Percentiles rank a stretch among this genome's conserved stretches.
Evolutionary conservation across 37 sponge, comb jelly and placozoan species (phyloP).

Genomic region (Eunapius fragilis): DNA sequence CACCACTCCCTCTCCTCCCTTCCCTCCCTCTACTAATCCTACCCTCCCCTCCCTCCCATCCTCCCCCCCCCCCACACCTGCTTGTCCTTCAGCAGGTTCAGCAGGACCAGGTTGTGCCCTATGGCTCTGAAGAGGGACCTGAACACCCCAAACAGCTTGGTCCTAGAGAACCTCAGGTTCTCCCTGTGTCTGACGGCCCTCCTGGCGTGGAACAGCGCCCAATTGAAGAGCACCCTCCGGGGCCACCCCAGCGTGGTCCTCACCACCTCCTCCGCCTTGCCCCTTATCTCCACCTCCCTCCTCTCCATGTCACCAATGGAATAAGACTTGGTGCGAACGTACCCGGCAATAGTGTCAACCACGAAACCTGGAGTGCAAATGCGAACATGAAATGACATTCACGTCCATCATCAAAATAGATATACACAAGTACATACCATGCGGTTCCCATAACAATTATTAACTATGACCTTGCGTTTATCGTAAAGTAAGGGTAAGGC

Average conservation of each 20-base stretch:
- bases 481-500: too few relatives aligned
- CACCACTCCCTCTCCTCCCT: neutral
- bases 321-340: slow-evolving; percentile 74
- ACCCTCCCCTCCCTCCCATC: neutral
- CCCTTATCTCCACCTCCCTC: slow-evolving; percentile 63
- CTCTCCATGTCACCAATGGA: slow-evolving; percentile 76
- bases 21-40: neutral
- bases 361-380: slow-evolving; percentile 58
- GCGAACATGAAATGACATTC: too few relatives aligned
- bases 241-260: slow-evolving; percentile 15
- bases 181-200: slow-evolving; percentile 83
- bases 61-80: slow-evolving; percentile 36
- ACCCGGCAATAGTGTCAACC: slow-evolving; percentile 73
- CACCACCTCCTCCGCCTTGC: slow-evolving; percentile 57
- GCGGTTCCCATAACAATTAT: too few relatives aligned
- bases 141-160: slow-evolving; percentile 81
- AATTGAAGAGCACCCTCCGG: slow-evolving; percentile 71
- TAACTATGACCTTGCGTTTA: too few relatives aligned
- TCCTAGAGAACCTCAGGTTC: slow-evolving; percentile 82
- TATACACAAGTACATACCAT: too few relatives aligned
- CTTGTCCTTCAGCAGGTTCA: slow-evolving; percentile 54
- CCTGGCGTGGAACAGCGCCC: slow-evolving; percentile 82
- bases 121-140: slow-evolving; percentile 76
- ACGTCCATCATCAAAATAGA: too few relatives aligned
- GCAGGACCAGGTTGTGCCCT: slow-evolving; percentile 59